Conservation (phyloP, 2,888 invertebrate genomes). For the Nesidiocoris tenuis region DNA sequence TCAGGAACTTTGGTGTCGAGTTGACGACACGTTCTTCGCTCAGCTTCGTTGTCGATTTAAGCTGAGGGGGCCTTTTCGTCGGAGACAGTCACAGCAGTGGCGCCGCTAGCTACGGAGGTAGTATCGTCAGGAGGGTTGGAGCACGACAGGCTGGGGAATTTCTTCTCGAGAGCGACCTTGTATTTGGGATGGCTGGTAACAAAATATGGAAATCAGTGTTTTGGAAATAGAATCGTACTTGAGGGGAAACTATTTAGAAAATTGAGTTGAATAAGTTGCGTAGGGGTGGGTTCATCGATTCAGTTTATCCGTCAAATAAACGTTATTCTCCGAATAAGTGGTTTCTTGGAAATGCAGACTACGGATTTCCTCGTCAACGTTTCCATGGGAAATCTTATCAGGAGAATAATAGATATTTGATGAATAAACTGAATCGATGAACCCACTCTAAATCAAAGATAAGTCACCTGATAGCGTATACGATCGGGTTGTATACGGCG, state of each 20-base stretch:
- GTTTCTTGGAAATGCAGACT: background rate
- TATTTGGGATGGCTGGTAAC: slow-evolving; percentile 73
- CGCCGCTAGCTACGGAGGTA: slow-evolving; percentile 66
- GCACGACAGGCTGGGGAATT: slow-evolving; percentile 75
- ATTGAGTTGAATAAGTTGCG: background rate
- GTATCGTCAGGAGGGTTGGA: slow-evolving; percentile 61
- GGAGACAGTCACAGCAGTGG: slow-evolving; percentile 61
- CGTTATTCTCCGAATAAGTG: background rate
- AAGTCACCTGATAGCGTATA: slow-evolving; percentile 79
- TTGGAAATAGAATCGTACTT: too few relatives aligned
- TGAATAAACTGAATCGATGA: too few relatives aligned
- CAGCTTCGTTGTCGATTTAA: slow-evolving; percentile 53
- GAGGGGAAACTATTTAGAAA: background rate
- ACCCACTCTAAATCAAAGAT: background rate
- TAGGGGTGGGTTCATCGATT: too few relatives aligned
- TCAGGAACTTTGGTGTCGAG: slow-evolving; percentile 1
- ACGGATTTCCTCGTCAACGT: too few relatives aligned
- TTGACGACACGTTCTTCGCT: slow-evolving; percentile 17
- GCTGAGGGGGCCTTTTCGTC: slow-evolving; percentile 63
- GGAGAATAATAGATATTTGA: too few relatives aligned
- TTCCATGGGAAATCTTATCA: too few relatives aligned
- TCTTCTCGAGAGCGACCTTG: slow-evolving; percentile 71
- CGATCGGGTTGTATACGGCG: slow-evolving; percentile 86
- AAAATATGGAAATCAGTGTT: background rate
- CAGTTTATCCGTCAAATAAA: too few relatives aligned